Evolutionary conservation across 2,113 vertebrate genomes (phyloP).

Genomic region (Gopherus flavomarginatus): DNA sequence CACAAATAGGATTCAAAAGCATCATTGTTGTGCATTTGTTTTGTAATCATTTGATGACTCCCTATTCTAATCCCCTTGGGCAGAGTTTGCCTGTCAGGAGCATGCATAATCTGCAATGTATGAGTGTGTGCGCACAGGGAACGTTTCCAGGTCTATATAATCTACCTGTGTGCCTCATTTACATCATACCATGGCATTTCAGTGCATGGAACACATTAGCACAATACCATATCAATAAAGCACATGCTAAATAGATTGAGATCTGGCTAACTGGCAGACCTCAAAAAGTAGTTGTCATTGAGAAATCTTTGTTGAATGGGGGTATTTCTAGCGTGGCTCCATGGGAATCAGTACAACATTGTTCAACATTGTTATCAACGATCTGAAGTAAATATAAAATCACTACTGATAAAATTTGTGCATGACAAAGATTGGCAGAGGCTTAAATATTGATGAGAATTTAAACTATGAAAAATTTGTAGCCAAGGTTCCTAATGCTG

Average conservation of each 20-base stretch:
- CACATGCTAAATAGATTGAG: neutral
- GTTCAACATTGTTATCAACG: neutral
- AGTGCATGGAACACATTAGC: no score
- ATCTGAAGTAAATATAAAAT: neutral
- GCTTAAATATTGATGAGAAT: neutral
- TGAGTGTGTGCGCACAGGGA: neutral
- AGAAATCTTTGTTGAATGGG: neutral
- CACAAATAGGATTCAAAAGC: neutral
- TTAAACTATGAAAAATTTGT: neutral
- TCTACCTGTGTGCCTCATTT: neutral
- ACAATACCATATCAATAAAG: no score
- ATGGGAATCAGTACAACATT: neutral
- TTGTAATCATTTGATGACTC: neutral
- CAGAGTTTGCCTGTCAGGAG: neutral
- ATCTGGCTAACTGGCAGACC: neutral
- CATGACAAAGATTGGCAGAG: neutral
- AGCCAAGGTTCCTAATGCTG: no score
- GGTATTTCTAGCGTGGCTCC: neutral
- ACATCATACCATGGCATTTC: neutral
- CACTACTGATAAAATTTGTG: neutral
- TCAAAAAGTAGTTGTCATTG: fast-evolving
- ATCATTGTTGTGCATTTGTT: neutral
- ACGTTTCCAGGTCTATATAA: neutral
- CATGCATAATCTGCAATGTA: neutral
- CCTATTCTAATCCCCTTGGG: neutral